Conservation (phyloP, 2,888 invertebrate species). For the Leptogaster cylindrica region DNA sequence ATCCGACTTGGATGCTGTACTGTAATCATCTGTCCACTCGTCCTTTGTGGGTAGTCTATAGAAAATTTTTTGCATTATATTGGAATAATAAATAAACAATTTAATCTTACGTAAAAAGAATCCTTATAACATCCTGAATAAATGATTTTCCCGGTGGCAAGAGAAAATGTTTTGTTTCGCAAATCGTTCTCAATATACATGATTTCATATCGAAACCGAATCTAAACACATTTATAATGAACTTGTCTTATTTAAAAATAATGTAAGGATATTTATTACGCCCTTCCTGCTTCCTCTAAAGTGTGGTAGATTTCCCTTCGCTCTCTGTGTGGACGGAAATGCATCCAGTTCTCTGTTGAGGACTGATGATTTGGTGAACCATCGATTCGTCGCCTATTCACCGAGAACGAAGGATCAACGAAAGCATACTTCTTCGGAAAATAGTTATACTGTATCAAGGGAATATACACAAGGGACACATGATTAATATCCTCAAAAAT, state of each 20-base stretch:
- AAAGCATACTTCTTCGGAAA: no score
- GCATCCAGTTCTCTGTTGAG: conserved; percentile 48
- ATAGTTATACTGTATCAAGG: no score
- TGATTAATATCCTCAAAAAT: no score
- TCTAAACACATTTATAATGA: no score
- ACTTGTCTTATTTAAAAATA: no score
- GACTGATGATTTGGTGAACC: neutral
- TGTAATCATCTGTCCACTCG: conserved; percentile 57
- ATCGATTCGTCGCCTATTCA: conserved; percentile 4
- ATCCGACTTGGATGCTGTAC: conserved; percentile 52
- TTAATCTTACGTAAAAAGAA: conserved; percentile 68
- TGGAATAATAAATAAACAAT: neutral
- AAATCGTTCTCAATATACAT: conserved; percentile 72
- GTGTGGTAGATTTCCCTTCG: conserved; percentile 56
- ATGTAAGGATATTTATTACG: no score
- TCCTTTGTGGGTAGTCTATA: conserved; percentile 55
- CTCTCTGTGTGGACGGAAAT: conserved; percentile 56
- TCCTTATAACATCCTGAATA: conserved; percentile 70
- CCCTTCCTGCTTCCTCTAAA: conserved; percentile 53
- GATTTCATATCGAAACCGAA: conserved; percentile 55
- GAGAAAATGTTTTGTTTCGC: conserved; percentile 69
- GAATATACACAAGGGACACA: no score
- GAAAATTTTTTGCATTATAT: neutral
- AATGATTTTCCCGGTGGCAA: conserved; percentile 70
- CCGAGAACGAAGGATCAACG: no score